These are phyloP conservation scores for Anadara kagoshimensis DNA, from an alignment of 1,140 invertebrate species.

Conservation along the genomic window DNA sequence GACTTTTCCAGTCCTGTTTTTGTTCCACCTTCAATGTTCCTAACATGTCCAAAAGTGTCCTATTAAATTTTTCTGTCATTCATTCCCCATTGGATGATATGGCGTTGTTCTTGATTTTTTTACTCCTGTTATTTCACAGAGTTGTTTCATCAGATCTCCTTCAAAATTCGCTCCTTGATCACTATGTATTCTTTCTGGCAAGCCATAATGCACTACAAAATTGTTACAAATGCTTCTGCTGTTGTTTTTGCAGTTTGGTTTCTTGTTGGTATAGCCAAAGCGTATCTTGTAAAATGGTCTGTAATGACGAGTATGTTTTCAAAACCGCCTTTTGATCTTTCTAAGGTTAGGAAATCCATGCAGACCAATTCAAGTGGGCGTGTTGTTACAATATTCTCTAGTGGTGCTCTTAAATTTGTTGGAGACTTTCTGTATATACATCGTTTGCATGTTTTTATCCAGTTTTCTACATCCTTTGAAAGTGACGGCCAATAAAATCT, in stretches of 20 bases:
- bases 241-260: conserved; percentile 69
- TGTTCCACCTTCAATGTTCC: conserved; percentile 6
- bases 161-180: conserved; percentile 7
- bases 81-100: neutral
- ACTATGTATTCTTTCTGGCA: conserved; percentile 1
- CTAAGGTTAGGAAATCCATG: conserved; percentile 26
- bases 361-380: conserved; percentile 26
- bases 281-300: conserved; percentile 72
- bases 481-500: conserved; percentile 17
- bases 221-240: conserved; percentile 59
- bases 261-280: conserved; percentile 65
- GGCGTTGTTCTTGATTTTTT: neutral
- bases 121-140: neutral
- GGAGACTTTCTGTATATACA: conserved; percentile 18
- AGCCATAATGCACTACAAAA: conserved; percentile 1
- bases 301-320: conserved; percentile 60
- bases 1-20: conserved; percentile 11
- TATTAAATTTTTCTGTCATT: conserved; percentile 20
- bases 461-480: conserved; percentile 14
- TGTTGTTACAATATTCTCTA: conserved; percentile 11
- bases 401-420: conserved; percentile 1
- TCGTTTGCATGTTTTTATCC: neutral
- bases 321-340: conserved; percentile 19
- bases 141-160: neutral
- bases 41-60: conserved; percentile 26